Conservation (phyloP, 1,140 invertebrate genomes). For the Macrocentrus cingulum region DNA sequence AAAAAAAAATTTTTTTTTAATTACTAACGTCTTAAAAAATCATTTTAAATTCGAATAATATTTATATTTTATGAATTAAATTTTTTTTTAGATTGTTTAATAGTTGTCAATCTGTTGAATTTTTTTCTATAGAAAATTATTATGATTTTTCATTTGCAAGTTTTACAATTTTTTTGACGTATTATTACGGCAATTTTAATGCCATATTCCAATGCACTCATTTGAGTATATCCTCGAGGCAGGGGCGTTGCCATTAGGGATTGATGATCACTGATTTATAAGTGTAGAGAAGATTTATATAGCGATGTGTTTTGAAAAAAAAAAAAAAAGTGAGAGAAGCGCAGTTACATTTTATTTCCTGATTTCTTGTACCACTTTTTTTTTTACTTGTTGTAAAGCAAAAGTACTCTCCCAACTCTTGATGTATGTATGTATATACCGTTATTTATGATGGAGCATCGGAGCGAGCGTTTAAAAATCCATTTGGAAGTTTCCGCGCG, state of each 20-base stretch:
- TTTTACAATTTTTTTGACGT: neutral
- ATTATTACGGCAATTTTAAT: neutral
- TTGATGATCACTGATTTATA: neutral
- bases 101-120: no score
- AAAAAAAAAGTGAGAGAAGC: neutral
- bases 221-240: no score
- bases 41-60: no score
- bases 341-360: slow-evolving; percentile 22
- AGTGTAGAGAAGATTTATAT: slow-evolving; percentile 11
- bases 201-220: no score
- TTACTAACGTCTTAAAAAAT: no score
- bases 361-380: slow-evolving; percentile 13
- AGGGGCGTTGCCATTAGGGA: no score
- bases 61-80: no score
- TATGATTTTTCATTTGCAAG: no score
- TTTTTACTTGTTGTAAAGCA: neutral
- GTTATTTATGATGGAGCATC: slow-evolving; percentile 19
- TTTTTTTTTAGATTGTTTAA: no score
- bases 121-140: no score
- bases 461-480: slow-evolving; percentile 20
- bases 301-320: no score
- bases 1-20: no score
- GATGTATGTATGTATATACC: slow-evolving; percentile 11
- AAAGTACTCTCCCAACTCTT: slow-evolving; percentile 2
- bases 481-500: slow-evolving; percentile 9